Base-by-base conservation (phyloP, 2,797 vertebrate species). In the Rhadinocentrus ornatus region DNA sequence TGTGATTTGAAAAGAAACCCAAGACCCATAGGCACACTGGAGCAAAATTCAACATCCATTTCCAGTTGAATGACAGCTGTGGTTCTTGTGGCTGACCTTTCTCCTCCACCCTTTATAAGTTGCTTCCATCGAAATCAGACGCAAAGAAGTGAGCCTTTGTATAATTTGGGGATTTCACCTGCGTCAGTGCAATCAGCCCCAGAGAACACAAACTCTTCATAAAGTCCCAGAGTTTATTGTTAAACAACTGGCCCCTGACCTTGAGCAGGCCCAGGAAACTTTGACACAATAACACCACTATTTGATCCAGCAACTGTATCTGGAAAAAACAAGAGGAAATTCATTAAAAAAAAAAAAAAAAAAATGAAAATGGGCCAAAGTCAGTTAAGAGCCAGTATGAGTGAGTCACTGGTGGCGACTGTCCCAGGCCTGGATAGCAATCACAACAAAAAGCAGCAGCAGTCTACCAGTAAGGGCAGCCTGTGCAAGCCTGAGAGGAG, bases 181-280 rank as follows among this genome's bases (percentile, higher is more conserved):
- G 73, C 78, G 77, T 82, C 80, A 62, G 27, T 74, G 73, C 67
- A 78, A 76, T 78, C 69, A 62, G 24, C 63, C 44, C 29, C 5
- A 27, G 26, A 27, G 50, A 57, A 67, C 35, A 72, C 46, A 72
- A 35, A 69, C 62, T 6, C 50, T 71, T 39, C 57, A 39, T 57
- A 82, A 83, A 86, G 63, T 78, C 62, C 77, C 71, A 67, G 61
- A 32, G 56, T 69, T 80, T 83, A 73, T 72, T 66, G 72, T 69
- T 12, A 59, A 87, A 86, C 81, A 81, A 81, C 73, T 54, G 48
- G 39, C 61, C 77, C 31, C 60, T 83, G 84, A 89, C 85, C 84
- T 86, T 62, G 83, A 88, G 76, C 85, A 80, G 78, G 85, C 87
- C 85, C 87, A 92, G 90, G 92, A 94, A 94, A 93, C 83, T 92